Percentiles rank a stretch among this genome's conserved stretches.
These are phyloP conservation scores for Syngnathus acus DNA, from an alignment of 2,797 vertebrate genomes.

Conservation along the genomic window DNA sequence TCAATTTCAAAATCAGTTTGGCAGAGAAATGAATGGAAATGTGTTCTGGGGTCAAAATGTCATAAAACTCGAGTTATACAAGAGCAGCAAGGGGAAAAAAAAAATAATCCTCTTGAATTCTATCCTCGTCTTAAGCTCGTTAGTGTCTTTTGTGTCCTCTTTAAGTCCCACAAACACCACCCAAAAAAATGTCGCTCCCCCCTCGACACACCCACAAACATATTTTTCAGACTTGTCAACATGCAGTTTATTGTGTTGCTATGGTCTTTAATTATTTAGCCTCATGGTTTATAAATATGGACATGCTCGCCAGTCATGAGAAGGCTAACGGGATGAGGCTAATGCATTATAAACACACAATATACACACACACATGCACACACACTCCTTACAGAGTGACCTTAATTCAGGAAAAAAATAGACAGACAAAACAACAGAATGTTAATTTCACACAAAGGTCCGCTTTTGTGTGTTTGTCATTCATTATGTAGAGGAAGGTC, in stretches of 20 bases:
- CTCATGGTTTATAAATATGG: conserved; percentile 66
- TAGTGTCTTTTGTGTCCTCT: conserved; percentile 10
- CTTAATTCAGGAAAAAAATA: conserved; percentile 41
- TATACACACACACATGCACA: conserved; percentile 10
- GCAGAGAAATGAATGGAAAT: too few relatives aligned
- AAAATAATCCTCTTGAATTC: conserved; percentile 15
- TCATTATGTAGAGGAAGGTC: conserved; percentile 39
- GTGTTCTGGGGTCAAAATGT: too few relatives aligned
- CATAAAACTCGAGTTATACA: conserved; percentile 1
- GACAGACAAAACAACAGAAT: conserved; percentile 31
- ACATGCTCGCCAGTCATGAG: conserved; percentile 63
- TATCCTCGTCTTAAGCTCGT: background rate
- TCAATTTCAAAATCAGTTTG: too few relatives aligned
- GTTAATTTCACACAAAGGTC: conserved; percentile 32
- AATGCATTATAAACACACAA: conserved; percentile 50
- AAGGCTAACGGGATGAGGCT: conserved; percentile 58
- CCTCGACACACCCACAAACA: conserved; percentile 10
- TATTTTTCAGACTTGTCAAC: conserved; percentile 40
- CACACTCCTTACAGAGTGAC: conserved; percentile 30
- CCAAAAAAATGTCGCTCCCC: background rate
- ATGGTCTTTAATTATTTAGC: conserved; percentile 64
- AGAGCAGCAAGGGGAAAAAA: conserved; percentile 15
- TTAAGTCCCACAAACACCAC: conserved; percentile 8
- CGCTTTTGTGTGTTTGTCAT: conserved; percentile 41
- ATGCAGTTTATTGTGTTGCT: conserved; percentile 56